Evolutionary conservation across 1,140 invertebrate species (phyloP), one percentile per base, ranked within the genome.

Genomic region (Ceratoteleas bidentatus): DNA sequence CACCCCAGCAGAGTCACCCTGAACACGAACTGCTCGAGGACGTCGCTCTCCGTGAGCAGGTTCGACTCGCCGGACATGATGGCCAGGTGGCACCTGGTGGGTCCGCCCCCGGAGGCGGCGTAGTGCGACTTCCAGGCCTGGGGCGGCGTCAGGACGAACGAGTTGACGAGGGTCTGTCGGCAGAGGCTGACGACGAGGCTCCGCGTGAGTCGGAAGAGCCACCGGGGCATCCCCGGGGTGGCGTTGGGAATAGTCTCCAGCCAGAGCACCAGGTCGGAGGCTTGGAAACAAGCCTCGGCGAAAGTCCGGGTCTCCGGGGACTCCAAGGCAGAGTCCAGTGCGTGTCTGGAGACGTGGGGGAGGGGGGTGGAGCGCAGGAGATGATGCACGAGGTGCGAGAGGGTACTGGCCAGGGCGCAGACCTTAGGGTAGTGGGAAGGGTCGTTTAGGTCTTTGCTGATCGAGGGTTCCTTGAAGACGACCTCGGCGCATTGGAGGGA

Each of bases 51-150:
- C n/a, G n/a, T n/a, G n/a, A n/a, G n/a, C n/a, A n/a, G n/a, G n/a
- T n/a, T n/a, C n/a, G n/a, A n/a, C n/a, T n/a, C n/a, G n/a, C n/a
- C n/a, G n/a, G n/a, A n/a, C n/a, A n/a, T n/a, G n/a, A n/a, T n/a
- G n/a, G n/a, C n/a, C n/a, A n/a, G n/a, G n/a, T n/a, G n/a, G n/a
- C n/a, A n/a, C n/a, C n/a, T n/a, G n/a, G n/a, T n/a, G n/a, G n/a
- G n/a, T n/a, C n/a, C n/a, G n/a, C n/a, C n/a, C n/a, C n/a, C n/a
- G n/a, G n/a, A n/a, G n/a, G n/a, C n/a, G n/a, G n/a, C n/a, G 92
- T 94, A 95, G 2, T 93, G 93, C 34, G 93, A 92, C 75, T 93
- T 93, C 95, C 95, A 96, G 6, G 94, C 93, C 54, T 95, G 90
- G 0, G 94, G 92, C 3, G 95, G 95, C 2, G 93, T 94, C 10